These are phyloP conservation scores for Epinephelus awoara DNA, from an alignment of 2,797 vertebrate species.

Conservation along the genomic window DNA sequence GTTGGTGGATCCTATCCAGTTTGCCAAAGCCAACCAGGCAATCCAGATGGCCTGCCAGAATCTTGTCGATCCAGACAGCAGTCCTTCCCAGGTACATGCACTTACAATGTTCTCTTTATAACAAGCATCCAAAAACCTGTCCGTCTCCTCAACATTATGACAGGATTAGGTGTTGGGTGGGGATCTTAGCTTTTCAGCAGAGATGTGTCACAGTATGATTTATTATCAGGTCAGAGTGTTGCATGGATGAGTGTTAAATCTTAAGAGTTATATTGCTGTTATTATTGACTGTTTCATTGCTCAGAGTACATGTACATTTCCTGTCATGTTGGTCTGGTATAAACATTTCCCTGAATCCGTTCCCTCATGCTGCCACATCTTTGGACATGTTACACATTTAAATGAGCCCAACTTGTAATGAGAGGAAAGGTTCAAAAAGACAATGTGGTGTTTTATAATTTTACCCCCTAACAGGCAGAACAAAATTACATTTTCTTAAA, in stretches of 20 bases:
- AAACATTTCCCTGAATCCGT: background rate
- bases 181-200: slow-evolving; percentile 6
- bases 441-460: background rate
- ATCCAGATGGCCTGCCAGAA: slow-evolving; percentile 99
- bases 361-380: background rate
- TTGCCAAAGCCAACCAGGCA: slow-evolving; percentile 97
- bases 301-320: background rate
- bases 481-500: background rate
- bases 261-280: background rate
- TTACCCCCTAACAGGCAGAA: background rate
- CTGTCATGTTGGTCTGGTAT: background rate
- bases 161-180: background rate
- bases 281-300: background rate
- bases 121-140: background rate
- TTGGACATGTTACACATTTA: background rate
- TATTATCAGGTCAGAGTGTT: background rate
- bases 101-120: background rate
- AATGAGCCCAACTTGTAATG: background rate
- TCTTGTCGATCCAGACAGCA: slow-evolving; percentile 95
- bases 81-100: slow-evolving; percentile 93
- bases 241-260: background rate
- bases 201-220: slow-evolving; percentile 12
- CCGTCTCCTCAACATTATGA: background rate
- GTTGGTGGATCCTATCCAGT: slow-evolving; percentile 97
- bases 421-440: background rate